A percentile compares a stretch with the other conserved stretches of the same genome.
Conservation (phyloP, 2,113 vertebrate genomes). For the Callithrix jacchus region DNA sequence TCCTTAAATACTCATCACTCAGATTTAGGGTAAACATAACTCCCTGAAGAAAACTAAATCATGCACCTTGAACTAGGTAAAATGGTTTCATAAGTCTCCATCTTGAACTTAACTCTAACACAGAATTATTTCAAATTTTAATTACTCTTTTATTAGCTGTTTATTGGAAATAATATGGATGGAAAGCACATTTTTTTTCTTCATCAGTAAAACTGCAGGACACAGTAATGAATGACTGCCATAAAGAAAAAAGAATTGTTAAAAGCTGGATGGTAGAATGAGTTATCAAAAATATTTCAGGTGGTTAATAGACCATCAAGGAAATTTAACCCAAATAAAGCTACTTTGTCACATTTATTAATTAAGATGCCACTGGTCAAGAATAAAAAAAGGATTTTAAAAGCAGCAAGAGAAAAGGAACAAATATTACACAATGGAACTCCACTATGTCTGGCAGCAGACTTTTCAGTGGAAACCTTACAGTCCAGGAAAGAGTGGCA, state of each 20-base stretch:
- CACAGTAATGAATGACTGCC: neutral
- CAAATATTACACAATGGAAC: no score
- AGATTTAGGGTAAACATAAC: neutral
- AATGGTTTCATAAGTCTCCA: neutral
- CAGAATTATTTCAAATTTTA: neutral
- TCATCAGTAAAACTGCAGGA: neutral
- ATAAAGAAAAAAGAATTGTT: neutral
- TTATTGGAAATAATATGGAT: neutral
- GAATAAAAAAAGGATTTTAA: no score
- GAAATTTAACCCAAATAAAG: no score
- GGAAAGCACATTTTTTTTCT: neutral
- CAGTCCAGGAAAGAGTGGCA: no score
- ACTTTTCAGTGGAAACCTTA: no score
- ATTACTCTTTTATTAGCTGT: neutral
- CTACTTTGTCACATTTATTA: no score
- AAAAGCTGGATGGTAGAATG: neutral
- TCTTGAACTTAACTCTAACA: neutral
- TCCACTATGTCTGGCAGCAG: no score
- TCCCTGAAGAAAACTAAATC: neutral
- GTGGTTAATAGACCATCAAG: no score
- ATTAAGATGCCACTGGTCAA: no score
- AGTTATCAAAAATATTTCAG: neutral
- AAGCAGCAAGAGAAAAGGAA: no score
- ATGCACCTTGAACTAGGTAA: neutral
- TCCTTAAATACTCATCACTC: neutral